Conservation (phyloP, 1,140 invertebrate genomes). For the Lepidostoma basale region DNA sequence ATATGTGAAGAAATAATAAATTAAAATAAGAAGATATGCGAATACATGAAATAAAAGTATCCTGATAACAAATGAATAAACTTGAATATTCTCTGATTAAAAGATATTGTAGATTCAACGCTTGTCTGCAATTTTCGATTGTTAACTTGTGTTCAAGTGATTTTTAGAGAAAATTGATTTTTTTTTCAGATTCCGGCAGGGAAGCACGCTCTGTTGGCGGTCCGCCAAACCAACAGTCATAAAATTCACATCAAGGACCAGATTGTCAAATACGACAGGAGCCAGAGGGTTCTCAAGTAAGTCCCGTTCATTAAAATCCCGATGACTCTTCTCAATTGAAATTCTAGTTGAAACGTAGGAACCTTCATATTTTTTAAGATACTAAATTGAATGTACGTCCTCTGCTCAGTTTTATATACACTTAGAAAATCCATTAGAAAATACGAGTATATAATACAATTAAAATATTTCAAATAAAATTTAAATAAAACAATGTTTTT, state of each 20-base stretch:
- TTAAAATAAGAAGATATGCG: background rate
- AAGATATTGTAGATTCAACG: background rate
- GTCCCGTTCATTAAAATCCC: too few relatives aligned
- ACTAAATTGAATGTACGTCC: too few relatives aligned
- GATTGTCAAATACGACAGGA: conserved; percentile 76
- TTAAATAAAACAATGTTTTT: too few relatives aligned
- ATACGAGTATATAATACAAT: too few relatives aligned
- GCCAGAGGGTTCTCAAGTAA: conserved; percentile 76
- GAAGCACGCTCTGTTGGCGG: conserved; percentile 74
- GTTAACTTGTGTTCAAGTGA: background rate
- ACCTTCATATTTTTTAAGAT: too few relatives aligned
- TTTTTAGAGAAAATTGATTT: background rate
- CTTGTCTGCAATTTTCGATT: background rate
- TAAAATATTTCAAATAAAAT: too few relatives aligned
- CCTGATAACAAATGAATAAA: background rate
- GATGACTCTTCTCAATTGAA: too few relatives aligned
- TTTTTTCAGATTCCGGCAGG: conserved; percentile 67
- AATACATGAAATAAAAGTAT: background rate
- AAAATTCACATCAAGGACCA: conserved; percentile 82
- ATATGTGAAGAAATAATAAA: too few relatives aligned
- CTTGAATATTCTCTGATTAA: background rate
- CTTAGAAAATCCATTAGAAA: too few relatives aligned
- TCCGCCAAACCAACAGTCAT: conserved; percentile 76
- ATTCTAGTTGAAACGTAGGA: too few relatives aligned
- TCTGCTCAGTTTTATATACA: too few relatives aligned